Conservation (phyloP, 2,888 invertebrate species). For the Cephus nigrinus region DNA sequence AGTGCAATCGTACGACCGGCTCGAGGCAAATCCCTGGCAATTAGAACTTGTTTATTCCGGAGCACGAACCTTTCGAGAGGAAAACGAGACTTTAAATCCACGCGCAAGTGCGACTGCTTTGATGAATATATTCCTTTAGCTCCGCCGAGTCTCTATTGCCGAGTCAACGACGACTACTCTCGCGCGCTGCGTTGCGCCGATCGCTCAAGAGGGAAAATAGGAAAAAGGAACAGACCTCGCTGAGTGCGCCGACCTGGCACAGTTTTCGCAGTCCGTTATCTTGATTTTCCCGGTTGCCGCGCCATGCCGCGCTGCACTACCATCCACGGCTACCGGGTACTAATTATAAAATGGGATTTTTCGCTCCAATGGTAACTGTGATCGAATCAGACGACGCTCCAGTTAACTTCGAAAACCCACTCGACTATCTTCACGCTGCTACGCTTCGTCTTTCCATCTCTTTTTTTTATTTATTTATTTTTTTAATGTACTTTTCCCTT, state of each 20-base stretch:
- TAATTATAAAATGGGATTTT: neutral
- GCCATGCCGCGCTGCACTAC: neutral
- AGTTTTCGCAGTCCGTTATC: slow-evolving; percentile 5
- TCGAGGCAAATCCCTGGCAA: neutral
- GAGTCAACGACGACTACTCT: neutral
- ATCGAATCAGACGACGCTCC: neutral
- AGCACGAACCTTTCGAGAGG: neutral
- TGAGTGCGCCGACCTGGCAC: neutral
- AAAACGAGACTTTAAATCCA: neutral
- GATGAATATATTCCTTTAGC: neutral
- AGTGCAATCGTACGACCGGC: neutral
- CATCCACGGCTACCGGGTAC: neutral
- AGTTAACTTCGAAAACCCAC: neutral
- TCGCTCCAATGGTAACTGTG: neutral
- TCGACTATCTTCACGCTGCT: neutral
- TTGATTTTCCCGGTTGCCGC: neutral
- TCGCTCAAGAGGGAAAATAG: neutral
- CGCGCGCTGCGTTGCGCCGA: neutral
- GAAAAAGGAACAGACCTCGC: neutral
- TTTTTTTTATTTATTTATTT: neutral
- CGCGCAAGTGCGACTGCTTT: neutral
- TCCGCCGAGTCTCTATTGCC: neutral
- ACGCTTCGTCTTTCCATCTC: neutral
- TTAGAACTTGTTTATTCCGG: slow-evolving; percentile 4
- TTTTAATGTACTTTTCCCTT: neutral